Conservation (phyloP, 1,140 invertebrate genomes). For the Drosophila carrolli region DNA sequence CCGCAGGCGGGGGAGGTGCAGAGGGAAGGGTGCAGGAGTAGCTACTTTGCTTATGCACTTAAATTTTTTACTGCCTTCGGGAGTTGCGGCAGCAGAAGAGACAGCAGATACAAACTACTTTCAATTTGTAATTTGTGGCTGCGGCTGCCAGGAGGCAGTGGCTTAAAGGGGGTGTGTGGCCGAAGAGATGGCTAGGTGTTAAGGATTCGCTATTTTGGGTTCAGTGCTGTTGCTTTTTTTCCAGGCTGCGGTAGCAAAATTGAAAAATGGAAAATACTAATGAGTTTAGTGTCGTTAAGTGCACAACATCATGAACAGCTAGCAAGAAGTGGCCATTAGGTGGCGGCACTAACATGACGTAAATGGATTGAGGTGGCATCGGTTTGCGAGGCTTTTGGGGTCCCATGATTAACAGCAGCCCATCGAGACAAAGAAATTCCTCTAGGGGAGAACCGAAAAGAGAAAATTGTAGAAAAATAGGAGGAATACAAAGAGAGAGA, state of each 20-base stretch:
- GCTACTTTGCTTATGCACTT: slow-evolving; percentile 81
- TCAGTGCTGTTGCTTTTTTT: slow-evolving; percentile 16
- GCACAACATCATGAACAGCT: slow-evolving; percentile 4
- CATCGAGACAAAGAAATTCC: slow-evolving; percentile 26
- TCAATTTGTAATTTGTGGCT: slow-evolving; percentile 83
- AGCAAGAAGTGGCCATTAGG: neutral
- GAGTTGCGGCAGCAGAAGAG: slow-evolving; percentile 25
- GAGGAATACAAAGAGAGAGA: neutral
- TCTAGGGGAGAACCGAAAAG: neutral
- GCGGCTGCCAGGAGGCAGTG: slow-evolving; percentile 18
- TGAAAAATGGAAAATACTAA: slow-evolving; percentile 67
- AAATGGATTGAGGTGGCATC: slow-evolving; percentile 47
- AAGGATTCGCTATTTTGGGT: slow-evolving; percentile 50
- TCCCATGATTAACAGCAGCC: slow-evolving; percentile 24
- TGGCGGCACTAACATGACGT: slow-evolving; percentile 37
- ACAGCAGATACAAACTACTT: slow-evolving; percentile 79
- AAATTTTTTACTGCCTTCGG: slow-evolving; percentile 70
- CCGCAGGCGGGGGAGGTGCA: slow-evolving; percentile 7
- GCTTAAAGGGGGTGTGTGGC: neutral
- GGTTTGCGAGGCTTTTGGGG: slow-evolving; percentile 17
- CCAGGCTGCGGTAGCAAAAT: slow-evolving; percentile 42
- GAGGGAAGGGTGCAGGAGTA: slow-evolving; percentile 28
- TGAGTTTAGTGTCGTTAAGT: slow-evolving; percentile 54
- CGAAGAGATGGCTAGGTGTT: slow-evolving; percentile 50
- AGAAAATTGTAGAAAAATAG: slow-evolving; percentile 14